Base-by-base conservation (phyloP, 2,797 vertebrate species). In the Gymnothorax reevesii region DNA sequence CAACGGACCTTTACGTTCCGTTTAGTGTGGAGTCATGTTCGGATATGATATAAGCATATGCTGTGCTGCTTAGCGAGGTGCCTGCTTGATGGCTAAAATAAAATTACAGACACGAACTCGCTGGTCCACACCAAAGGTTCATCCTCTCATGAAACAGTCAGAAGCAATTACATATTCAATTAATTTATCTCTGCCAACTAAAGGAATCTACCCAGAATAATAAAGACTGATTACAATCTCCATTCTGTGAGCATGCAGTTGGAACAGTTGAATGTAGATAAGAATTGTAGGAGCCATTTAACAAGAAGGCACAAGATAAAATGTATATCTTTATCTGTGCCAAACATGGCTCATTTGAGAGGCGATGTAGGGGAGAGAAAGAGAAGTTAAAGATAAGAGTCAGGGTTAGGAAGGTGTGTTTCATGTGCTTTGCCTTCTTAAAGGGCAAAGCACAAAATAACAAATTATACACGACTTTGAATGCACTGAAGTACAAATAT, bases 161-260 rank as follows among this genome's bases (percentile, higher is more conserved):
- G 62, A 90, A 89, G 83, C 90, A 89, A 88, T 88, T 60, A 87
- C 84, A 80, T 20, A 87, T 88, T 89, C 88, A 91, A 90, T 91
- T 90, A 89, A 90, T 89, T 88, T 71, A 89, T 87, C 88, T 86
- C 87, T 82, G 87, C 82, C 84, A 82, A 83, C 84, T 87, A 9
- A 69, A 54, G 69, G 84, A 87, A 85, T 87, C 84, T 57, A 25
- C 83, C 75, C 83, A 17, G 83, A 82, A n/a, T 83, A 82, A 85
- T 87, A 84, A 64, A 8, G 55, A 8, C 77, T 88, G 85, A 90
- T 91, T 86, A 82, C 85, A 64, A 88, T 90, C 82, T 86, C 82
- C 82, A 82, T 83, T 89, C 42, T 62, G 73, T 80, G 79, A 75
- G 88, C 87, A 84, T 88, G 86, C 87, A 90, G 90, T 89, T 86